phyloP scores from a whole-genome alignment of 2,113 vertebrate genomes.

The Microcebus lehilahytsara region DNA sequence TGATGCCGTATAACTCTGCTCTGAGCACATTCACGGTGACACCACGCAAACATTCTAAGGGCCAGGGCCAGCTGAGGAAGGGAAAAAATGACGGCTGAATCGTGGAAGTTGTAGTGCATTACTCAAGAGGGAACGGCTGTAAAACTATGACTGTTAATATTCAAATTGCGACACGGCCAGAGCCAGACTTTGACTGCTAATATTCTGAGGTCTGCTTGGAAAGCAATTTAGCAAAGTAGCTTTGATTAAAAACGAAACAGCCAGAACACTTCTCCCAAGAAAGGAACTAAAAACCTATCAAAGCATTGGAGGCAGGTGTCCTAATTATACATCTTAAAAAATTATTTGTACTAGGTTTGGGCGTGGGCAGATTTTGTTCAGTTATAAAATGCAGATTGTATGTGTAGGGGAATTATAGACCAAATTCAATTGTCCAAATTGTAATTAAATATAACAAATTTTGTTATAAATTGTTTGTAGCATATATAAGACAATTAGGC shows the following conservation, averaged over 20 bases:
- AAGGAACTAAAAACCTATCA: slow-evolving; percentile 6
- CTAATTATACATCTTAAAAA: background rate
- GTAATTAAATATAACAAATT: background rate
- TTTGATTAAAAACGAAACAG: slow-evolving; percentile 54
- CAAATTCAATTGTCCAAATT: background rate
- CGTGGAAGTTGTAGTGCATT: slow-evolving; percentile 70
- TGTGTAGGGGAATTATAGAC: background rate
- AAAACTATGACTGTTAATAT: slow-evolving; percentile 60
- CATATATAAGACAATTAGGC: background rate
- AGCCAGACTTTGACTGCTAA: slow-evolving; percentile 4
- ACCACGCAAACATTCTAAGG: slow-evolving; percentile 79
- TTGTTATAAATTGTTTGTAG: background rate
- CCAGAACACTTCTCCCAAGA: slow-evolving; percentile 18
- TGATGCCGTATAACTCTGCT: slow-evolving; percentile 90
- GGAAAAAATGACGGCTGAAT: slow-evolving; percentile 64
- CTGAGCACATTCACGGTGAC: slow-evolving; percentile 84
- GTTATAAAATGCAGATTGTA: background rate
- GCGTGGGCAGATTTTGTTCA: background rate
- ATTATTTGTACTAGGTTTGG: background rate
- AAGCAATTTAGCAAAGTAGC: slow-evolving; percentile 44
- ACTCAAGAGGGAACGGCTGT: slow-evolving; percentile 75
- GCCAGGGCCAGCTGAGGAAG: slow-evolving; percentile 77
- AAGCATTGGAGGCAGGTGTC: slow-evolving; percentile 21
- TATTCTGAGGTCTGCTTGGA: slow-evolving; percentile 18
- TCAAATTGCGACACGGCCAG: slow-evolving; percentile 37